Conservation (phyloP, 2,797 vertebrate genomes). For the Salmo trutta region DNA sequence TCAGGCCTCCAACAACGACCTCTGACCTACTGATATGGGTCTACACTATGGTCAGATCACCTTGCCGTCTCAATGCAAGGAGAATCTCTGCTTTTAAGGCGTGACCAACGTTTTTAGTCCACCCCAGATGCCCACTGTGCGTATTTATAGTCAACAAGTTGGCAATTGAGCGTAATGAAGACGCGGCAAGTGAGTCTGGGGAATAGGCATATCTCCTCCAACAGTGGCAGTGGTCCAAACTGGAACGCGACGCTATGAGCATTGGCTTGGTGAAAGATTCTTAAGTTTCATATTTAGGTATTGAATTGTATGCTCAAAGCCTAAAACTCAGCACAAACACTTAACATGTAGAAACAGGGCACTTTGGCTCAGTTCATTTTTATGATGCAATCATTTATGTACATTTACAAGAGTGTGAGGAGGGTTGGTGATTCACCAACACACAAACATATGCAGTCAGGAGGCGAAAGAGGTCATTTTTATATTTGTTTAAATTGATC, state of each 20-base stretch:
- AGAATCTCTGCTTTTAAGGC: background rate
- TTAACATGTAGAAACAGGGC: background rate
- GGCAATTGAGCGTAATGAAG: background rate
- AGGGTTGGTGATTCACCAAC: background rate
- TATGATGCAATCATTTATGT: background rate
- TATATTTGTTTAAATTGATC: background rate
- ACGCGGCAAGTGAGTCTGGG: background rate
- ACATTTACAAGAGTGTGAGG: background rate
- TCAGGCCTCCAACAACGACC: background rate
- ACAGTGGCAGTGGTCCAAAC: background rate
- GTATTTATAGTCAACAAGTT: slow-evolving; percentile 6
- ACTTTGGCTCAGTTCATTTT: background rate
- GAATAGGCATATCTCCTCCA: background rate
- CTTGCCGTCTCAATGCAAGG: slow-evolving; percentile 2
- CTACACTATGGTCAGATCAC: slow-evolving; percentile 32
- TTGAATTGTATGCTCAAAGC: background rate
- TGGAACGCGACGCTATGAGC: background rate
- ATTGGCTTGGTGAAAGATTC: background rate
- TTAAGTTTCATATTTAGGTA: background rate
- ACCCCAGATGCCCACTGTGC: slow-evolving; percentile 5
- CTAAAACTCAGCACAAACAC: background rate
- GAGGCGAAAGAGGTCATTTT: background rate
- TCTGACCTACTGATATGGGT: background rate
- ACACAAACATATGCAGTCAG: background rate
- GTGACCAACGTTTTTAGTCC: background rate